These are phyloP conservation scores for Drosophila kohkoa DNA, from an alignment of 1,140 invertebrate species.

Conservation along the genomic window DNA sequence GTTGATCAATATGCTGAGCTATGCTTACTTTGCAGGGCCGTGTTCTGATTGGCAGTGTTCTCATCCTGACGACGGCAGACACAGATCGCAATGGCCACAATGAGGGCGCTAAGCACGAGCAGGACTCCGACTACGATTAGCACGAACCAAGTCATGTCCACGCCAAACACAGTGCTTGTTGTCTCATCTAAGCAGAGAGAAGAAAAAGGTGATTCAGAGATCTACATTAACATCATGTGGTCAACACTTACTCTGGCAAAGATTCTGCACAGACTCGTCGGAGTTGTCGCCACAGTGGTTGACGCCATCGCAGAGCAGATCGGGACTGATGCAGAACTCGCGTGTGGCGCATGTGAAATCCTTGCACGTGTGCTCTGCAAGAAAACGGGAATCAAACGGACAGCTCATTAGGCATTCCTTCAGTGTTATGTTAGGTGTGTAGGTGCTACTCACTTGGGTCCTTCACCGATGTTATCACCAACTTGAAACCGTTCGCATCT, in stretches of 20 bases:
- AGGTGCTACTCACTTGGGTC: constrained; percentile 92
- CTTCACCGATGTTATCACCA: constrained; percentile 97
- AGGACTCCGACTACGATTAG: constrained; percentile 89
- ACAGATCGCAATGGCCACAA: constrained; percentile 90
- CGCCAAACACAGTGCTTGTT: constrained; percentile 89
- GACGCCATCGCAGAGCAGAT: constrained; percentile 94
- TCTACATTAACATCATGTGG: too few relatives aligned
- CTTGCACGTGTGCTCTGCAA: constrained; percentile 93
- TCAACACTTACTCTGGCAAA: constrained; percentile 91
- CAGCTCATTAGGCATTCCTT: constrained; percentile 3
- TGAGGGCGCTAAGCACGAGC: constrained; percentile 88
- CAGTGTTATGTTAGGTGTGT: background rate
- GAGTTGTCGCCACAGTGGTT: constrained; percentile 97
- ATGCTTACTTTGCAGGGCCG: constrained; percentile 67
- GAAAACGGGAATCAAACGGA: background rate
- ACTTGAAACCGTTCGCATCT: constrained; percentile 94
- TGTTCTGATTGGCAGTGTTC: constrained; percentile 86
- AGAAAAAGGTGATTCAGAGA: background rate
- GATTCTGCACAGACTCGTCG: constrained; percentile 92
- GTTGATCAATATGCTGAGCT: background rate
- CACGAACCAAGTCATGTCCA: constrained; percentile 91
- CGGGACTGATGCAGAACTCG: constrained; percentile 95
- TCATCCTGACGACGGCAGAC: constrained; percentile 89
- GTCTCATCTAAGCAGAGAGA: constrained; percentile 88
- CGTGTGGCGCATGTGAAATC: constrained; percentile 94